Evolutionary conservation across 2,113 vertebrate species (phyloP), one percentile per base, ranked within the genome.

Genomic region (Aptenodytes forsteri): DNA sequence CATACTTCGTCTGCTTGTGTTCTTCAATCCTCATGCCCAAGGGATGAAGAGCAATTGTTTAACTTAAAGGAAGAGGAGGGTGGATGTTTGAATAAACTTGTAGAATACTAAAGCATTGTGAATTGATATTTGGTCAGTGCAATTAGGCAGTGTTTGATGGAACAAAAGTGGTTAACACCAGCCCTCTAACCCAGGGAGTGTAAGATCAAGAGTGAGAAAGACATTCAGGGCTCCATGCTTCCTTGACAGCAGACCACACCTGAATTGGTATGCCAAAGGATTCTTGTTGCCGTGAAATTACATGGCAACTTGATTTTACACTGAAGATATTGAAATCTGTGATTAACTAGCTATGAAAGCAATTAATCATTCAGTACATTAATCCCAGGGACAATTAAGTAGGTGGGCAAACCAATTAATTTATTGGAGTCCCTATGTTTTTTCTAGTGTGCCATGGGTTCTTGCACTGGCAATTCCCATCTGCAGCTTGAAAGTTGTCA

Each of bases 341-440:
- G 38, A 83, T 84, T 77, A 95, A 89, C 64, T 78, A 89, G 47
- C 76, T 82, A 76, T 42, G 47, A 92, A 93, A 50, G 42, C 77
- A 94, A 89, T 95, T 97, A 93, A 93, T 91, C 50, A 92, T 80
- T 65, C 80, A 47, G 55, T 83, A 64, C 44, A 58, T 87, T 91
- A 95, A 93, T 92, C 42, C 38, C 73, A 85, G 54, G 52, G 44
- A 89, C 87, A 93, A 85, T 84, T 89, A 89, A n/a, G 34, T 56
- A 72, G 80, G 66, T 85, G 91, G 73, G 69, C 52, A 95, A 89
- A 81, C 38, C 52, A 88, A 90, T 55, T 94, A 75, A 90, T 84
- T 82, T 87, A 70, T 64, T 71, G 67, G 61, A 87, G 64, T 50
- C 23, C 21, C n/a, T 42, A 14, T 40, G 15, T 46, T 85, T 90